phyloP scores from a whole-genome alignment of 2,797 vertebrate genomes.

The Mormyrops boulengeri region DNA sequence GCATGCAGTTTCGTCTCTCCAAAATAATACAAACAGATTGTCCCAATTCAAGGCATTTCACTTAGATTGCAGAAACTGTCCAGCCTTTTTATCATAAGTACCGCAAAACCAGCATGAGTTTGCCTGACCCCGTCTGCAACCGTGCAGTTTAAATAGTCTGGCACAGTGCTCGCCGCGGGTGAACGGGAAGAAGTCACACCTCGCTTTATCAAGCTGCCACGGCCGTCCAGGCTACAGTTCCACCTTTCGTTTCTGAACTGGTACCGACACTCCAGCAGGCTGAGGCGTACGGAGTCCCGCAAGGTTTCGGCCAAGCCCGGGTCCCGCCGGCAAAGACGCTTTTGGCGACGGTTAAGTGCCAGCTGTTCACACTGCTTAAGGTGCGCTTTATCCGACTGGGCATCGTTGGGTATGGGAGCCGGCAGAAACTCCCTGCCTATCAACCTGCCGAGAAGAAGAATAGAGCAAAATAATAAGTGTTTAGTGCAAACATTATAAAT shows the following conservation, averaged over 20 bases:
- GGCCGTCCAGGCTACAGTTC: slow-evolving; percentile 95
- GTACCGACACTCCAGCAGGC: slow-evolving; percentile 85
- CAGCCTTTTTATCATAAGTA: not conserved
- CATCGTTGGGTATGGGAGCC: slow-evolving; percentile 61
- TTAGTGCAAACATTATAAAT: not conserved
- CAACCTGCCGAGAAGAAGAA: slow-evolving; percentile 56
- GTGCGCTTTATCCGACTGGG: slow-evolving; percentile 66
- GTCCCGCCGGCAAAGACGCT: slow-evolving; percentile 84
- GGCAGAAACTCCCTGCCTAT: slow-evolving; percentile 84
- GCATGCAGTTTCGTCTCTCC: not conserved
- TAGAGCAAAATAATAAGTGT: not conserved
- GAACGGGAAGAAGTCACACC: slow-evolving; percentile 53
- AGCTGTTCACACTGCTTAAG: slow-evolving; percentile 94
- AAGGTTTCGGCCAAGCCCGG: slow-evolving; percentile 89
- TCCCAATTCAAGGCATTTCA: not conserved
- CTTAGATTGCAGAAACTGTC: not conserved
- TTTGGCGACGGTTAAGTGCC: slow-evolving; percentile 80
- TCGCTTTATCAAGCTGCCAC: slow-evolving; percentile 86
- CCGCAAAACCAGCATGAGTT: not conserved
- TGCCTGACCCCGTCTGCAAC: not conserved
- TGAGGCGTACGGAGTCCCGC: slow-evolving; percentile 82
- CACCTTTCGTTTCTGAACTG: slow-evolving; percentile 94
- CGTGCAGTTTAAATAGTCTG: not conserved
- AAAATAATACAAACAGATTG: not conserved
- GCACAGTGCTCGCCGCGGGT: not conserved